phyloP scores from a whole-genome alignment of 2,797 vertebrate genomes.

The Dermochelys coriacea region DNA sequence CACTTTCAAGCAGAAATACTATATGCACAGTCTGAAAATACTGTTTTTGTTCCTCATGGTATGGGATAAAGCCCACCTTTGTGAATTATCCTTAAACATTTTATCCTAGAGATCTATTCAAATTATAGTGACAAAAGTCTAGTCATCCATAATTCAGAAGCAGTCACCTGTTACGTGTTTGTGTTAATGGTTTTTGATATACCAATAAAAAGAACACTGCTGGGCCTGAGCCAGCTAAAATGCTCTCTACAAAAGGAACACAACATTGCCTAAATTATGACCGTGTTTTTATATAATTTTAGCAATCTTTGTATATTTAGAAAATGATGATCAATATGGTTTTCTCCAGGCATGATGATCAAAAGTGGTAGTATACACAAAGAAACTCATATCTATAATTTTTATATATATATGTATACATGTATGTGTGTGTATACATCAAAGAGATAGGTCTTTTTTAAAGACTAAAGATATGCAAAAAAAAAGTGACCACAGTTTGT shows the following conservation, averaged over 20 bases:
- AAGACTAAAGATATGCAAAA: not conserved
- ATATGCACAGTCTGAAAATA: not conserved
- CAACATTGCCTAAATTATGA: not conserved
- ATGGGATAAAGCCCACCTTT: slow-evolving; percentile 5
- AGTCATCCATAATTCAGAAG: slow-evolving; percentile 52
- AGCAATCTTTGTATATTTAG: not conserved
- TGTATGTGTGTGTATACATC: no score
- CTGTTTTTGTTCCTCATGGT: not conserved
- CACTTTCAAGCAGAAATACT: not conserved
- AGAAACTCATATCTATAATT: no score
- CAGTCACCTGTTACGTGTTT: slow-evolving; percentile 40
- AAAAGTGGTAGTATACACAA: not conserved
- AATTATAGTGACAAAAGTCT: not conserved
- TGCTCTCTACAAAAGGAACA: not conserved
- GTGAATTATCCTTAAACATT: not conserved
- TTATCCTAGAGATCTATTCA: slow-evolving; percentile 37
- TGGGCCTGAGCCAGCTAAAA: not conserved
- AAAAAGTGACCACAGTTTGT: not conserved
- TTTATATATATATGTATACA: no score
- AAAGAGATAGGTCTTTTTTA: not conserved
- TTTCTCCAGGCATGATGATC: not conserved
- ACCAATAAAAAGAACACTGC: slow-evolving; percentile 21
- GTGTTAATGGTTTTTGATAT: not conserved
- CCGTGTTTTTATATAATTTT: not conserved
- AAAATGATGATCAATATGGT: not conserved